Percentiles rank a stretch among this genome's conserved stretches.
phyloP scores from a whole-genome alignment of 2,797 vertebrate genomes.

The Salmo trutta region DNA sequence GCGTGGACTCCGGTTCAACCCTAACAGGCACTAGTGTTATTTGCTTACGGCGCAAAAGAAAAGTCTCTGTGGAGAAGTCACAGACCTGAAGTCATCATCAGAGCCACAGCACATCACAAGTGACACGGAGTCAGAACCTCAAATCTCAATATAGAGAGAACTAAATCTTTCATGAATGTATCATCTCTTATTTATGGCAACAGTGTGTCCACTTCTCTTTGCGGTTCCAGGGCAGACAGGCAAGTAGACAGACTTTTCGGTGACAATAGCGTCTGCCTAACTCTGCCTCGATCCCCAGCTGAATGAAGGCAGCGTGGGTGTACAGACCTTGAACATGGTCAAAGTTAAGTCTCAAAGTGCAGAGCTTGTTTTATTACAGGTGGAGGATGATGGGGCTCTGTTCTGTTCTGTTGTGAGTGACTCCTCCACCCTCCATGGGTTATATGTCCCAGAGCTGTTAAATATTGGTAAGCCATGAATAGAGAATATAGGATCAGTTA shows the following conservation, averaged over 20 bases:
- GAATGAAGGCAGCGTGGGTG: not conserved
- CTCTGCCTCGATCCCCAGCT: conserved; percentile 10
- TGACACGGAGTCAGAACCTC: conserved; percentile 71
- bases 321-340: conserved; percentile 41
- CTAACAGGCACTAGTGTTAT: conserved; percentile 33
- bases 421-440: not conserved
- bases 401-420: not conserved
- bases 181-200: conserved; percentile 78
- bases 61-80: conserved; percentile 29
- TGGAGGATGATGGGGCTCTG: not conserved
- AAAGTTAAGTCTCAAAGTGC: conserved; percentile 48
- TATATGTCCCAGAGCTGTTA: conserved; percentile 3
- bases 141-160: conserved; percentile 69
- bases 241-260: conserved; percentile 20
- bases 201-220: conserved; percentile 50
- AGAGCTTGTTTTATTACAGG: conserved; percentile 14
- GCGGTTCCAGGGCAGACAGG: conserved; percentile 36
- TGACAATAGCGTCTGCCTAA: conserved; percentile 26
- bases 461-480: conserved; percentile 35
- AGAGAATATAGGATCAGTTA: conserved; percentile 42
- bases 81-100: conserved; percentile 64
- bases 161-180: conserved; percentile 77
- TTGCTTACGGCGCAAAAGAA: conserved; percentile 61
- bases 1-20: not conserved
- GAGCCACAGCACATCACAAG: conserved; percentile 60